phyloP scores from a whole-genome alignment of 2,113 vertebrate genomes.

The Corydoras sp. region DNA sequence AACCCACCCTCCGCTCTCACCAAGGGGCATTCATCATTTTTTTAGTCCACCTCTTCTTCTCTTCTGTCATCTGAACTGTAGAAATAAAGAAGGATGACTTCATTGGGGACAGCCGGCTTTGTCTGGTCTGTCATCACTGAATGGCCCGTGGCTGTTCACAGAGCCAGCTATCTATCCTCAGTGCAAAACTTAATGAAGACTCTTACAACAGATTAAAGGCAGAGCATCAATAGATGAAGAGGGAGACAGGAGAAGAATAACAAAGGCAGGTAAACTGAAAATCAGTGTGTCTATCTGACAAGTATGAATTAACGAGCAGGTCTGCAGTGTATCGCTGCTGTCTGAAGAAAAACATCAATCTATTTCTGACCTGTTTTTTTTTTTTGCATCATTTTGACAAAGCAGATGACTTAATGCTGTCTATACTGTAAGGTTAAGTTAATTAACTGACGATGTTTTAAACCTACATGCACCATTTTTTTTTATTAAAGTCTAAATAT shows the following conservation, averaged over 20 bases:
- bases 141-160: conserved; percentile 24
- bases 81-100: conserved; percentile 41
- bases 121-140: conserved; percentile 33
- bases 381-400: too few relatives aligned
- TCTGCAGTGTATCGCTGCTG: too few relatives aligned
- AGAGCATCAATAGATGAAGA: conserved; percentile 3
- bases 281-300: not conserved
- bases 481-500: too few relatives aligned
- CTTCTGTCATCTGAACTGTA: conserved; percentile 20
- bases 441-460: too few relatives aligned
- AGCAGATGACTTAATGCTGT: too few relatives aligned
- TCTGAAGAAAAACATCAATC: too few relatives aligned
- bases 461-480: too few relatives aligned
- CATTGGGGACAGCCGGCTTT: conserved; percentile 14
- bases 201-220: conserved; percentile 11
- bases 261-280: not conserved
- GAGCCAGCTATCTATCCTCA: conserved; percentile 6
- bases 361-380: too few relatives aligned
- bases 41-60: conserved; percentile 28
- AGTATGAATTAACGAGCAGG: too few relatives aligned
- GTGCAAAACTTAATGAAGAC: conserved; percentile 12
- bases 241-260: not conserved
- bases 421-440: too few relatives aligned
- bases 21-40: conserved; percentile 13
- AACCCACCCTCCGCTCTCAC: conserved; percentile 17